phyloP scores from a whole-genome alignment of 64 coral and sea anemone species.

The Montipora sp. region DNA sequence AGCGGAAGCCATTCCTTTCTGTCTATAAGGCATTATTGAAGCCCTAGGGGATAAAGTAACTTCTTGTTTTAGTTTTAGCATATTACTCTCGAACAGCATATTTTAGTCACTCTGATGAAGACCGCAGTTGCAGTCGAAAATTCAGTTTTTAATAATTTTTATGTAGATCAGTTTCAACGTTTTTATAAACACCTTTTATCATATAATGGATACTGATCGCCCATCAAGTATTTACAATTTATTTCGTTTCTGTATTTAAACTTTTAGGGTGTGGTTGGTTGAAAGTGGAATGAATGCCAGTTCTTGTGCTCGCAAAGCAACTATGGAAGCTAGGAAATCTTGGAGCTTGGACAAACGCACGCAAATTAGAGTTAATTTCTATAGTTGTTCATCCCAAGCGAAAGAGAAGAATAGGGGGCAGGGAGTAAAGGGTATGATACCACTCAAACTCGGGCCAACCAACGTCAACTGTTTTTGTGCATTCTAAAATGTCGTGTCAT shows the following conservation, averaged over 20 bases:
- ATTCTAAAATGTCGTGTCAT: neutral
- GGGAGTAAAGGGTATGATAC: neutral
- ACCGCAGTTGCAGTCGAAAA: no score
- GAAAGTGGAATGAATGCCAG: neutral
- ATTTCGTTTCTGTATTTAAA: neutral
- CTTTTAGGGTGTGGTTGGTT: neutral
- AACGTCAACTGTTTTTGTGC: neutral
- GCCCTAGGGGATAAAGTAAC: no score
- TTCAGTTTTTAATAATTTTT: no score
- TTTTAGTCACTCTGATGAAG: no score
- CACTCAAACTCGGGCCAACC: neutral
- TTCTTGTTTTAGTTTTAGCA: no score
- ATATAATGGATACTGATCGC: no score
- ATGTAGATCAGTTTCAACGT: no score
- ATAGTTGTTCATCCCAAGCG: neutral
- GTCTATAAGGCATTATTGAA: no score
- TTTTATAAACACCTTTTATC: no score
- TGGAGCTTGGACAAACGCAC: neutral
- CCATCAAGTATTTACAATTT: no score
- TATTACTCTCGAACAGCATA: no score
- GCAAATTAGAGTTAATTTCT: neutral
- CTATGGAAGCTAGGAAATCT: neutral
- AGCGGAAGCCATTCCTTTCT: no score
- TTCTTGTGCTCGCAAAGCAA: neutral
- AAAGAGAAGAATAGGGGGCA: neutral